These are phyloP conservation scores for Oreortyx pictus DNA, from an alignment of 2,797 vertebrate species.

Conservation along the genomic window DNA sequence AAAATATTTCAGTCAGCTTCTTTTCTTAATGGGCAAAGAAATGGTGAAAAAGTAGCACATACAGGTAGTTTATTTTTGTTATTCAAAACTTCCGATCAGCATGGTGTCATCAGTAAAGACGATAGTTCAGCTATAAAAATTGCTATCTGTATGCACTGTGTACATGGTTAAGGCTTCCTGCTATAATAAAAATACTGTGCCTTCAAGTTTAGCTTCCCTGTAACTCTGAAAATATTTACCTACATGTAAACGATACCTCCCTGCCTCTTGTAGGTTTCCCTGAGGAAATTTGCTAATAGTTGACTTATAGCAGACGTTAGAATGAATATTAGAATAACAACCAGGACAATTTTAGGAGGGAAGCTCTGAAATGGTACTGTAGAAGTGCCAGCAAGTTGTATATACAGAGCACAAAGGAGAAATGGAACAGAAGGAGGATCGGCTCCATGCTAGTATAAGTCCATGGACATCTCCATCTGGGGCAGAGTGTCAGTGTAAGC, in stretches of 20 bases:
- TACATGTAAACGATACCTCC: neutral
- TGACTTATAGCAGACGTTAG: neutral
- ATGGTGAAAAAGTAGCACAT: neutral
- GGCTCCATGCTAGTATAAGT: neutral
- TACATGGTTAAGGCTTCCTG: neutral
- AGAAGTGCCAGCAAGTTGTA: neutral
- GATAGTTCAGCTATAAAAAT: neutral
- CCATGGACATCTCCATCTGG: neutral
- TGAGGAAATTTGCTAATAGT: conserved; percentile 1
- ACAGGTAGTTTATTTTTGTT: conserved; percentile 6
- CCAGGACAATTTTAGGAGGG: neutral
- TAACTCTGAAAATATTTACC: neutral
- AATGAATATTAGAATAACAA: conserved; percentile 1
- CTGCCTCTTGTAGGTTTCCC: neutral
- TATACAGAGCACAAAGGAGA: neutral
- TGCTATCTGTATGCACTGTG: neutral
- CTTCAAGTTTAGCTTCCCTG: neutral
- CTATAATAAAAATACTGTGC: neutral
- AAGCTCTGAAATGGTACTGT: neutral
- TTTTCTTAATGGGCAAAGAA: neutral
- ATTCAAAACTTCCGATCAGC: neutral
- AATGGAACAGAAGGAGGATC: neutral
- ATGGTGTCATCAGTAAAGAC: neutral
- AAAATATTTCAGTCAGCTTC: neutral
- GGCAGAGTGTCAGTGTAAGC: neutral